A percentile compares a stretch with the other conserved stretches of the same genome.
Evolutionary conservation across 2,888 invertebrate species (phyloP).

Genomic region (Caenorhabditis becei): DNA sequence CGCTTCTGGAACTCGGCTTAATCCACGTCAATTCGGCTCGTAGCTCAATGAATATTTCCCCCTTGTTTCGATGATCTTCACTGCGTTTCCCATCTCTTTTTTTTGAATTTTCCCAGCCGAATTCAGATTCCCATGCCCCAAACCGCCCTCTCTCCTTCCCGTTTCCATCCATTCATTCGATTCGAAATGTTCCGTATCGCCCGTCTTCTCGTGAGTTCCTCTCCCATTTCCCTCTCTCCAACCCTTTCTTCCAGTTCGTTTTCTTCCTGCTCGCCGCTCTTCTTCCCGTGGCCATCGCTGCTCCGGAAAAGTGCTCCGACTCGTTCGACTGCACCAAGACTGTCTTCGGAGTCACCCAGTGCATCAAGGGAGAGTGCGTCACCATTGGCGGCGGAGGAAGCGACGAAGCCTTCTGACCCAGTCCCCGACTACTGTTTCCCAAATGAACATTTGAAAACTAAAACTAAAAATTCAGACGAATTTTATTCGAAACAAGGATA

Average conservation of each 20-base stretch:
- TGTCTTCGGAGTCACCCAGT: background rate
- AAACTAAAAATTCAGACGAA: background rate
- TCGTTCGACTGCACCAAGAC: background rate
- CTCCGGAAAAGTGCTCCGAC: background rate
- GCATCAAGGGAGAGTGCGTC: background rate
- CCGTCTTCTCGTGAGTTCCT: background rate
- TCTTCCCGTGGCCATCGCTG: background rate
- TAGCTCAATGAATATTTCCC: too few species aligned
- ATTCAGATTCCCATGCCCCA: background rate
- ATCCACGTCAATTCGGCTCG: too few species aligned
- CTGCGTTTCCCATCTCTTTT: too few species aligned
- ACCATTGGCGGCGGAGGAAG: background rate
- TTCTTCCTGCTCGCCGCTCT: background rate
- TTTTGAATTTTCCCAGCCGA: background rate
- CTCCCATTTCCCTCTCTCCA: background rate
- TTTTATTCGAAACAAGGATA: slow-evolving; percentile 4
- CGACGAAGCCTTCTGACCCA: background rate
- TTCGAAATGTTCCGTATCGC: background rate
- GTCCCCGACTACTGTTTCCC: background rate
- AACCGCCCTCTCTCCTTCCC: too few species aligned
- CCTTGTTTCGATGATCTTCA: too few species aligned
- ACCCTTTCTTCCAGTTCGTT: background rate
- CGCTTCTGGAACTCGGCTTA: too few species aligned
- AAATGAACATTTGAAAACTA: background rate
- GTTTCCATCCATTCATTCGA: background rate